Conservation (phyloP, 35 echinoderm and acorn worm species). For the Hemicentrotus pulcherrimus region DNA sequence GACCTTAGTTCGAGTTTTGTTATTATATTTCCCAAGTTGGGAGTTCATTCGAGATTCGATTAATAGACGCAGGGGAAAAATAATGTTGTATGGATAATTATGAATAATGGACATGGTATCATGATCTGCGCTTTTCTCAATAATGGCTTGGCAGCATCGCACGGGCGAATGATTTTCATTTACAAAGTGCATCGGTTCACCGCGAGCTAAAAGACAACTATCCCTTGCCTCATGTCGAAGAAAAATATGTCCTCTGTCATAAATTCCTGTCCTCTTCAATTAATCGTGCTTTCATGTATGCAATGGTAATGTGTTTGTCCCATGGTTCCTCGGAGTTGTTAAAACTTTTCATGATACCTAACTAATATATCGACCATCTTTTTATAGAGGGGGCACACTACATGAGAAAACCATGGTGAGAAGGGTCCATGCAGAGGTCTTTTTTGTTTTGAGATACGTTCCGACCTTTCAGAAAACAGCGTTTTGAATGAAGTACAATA, state of each 20-base stretch:
- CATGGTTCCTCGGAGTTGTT: no score
- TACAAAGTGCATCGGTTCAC: neutral
- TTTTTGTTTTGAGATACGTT: no score
- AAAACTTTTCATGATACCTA: no score
- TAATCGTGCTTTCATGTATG: neutral
- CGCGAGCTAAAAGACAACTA: neutral
- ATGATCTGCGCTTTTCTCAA: neutral
- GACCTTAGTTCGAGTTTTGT: no score
- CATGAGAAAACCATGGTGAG: no score
- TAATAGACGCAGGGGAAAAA: neutral
- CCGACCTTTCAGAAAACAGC: no score
- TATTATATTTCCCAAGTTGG: neutral
- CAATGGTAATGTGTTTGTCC: no score
- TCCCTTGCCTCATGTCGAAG: neutral
- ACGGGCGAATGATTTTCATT: neutral
- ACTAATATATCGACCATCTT: no score
- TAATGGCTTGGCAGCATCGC: neutral
- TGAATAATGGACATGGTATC: neutral
- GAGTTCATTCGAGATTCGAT: neutral
- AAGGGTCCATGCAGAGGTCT: no score
- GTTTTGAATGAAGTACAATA: no score
- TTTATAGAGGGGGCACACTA: no score
- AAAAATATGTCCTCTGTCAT: neutral
- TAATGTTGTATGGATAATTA: neutral
- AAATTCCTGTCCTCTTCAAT: neutral